Evolutionary conservation across 1,140 invertebrate genomes (phyloP).

Genomic region (Andrena cerasifolii): DNA sequence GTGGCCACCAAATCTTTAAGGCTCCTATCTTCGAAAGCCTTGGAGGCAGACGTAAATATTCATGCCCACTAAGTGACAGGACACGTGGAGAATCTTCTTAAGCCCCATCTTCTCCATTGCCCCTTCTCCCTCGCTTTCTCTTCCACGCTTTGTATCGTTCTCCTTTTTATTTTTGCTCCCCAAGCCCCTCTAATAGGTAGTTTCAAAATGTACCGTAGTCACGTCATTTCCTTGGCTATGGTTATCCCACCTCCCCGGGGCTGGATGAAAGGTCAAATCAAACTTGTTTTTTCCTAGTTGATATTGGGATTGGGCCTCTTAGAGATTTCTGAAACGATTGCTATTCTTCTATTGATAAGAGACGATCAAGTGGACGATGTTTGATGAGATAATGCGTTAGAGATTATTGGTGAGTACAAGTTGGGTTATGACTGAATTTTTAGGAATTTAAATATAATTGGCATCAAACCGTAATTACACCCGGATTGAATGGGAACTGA

Average conservation of each 20-base stretch:
- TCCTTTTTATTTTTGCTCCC: background rate
- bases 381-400: too few species aligned
- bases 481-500: too few species aligned
- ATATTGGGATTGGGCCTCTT: background rate
- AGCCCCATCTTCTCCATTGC: background rate
- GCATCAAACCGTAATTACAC: too few species aligned
- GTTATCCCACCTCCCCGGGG: background rate
- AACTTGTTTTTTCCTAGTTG: constrained; percentile 15
- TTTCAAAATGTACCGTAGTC: background rate
- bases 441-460: too few species aligned
- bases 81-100: constrained; percentile 43
- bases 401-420: too few species aligned
- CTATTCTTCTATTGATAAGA: too few species aligned
- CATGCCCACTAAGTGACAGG: constrained; percentile 56
- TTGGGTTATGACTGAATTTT: too few species aligned
- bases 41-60: constrained; percentile 62
- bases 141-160: background rate
- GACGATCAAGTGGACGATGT: too few species aligned
- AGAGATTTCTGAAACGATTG: too few species aligned
- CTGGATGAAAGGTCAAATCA: constrained; percentile 7
- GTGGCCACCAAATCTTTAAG: constrained; percentile 29
- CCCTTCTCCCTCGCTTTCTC: background rate
- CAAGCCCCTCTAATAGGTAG: background rate
- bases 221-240: background rate
- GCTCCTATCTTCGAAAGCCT: constrained; percentile 24